These are phyloP conservation scores for Chironomus tepperi DNA, from an alignment of 1,140 invertebrate species.

Conservation along the genomic window DNA sequence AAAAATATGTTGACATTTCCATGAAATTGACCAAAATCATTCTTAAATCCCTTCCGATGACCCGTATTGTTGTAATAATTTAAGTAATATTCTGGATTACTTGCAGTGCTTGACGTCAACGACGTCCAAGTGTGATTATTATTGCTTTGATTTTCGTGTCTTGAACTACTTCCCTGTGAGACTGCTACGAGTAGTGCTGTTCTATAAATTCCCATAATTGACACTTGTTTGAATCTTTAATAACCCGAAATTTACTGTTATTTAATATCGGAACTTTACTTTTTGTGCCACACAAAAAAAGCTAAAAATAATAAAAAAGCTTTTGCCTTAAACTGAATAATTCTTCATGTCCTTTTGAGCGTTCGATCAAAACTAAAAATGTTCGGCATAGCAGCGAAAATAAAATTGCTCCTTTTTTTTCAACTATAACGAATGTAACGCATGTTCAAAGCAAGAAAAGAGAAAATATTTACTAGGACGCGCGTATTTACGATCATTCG, in stretches of 20 bases:
- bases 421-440: neutral
- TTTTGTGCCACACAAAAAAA: no score
- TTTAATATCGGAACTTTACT: neutral
- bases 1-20: constrained; percentile 53
- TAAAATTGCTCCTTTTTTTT: neutral
- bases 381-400: neutral
- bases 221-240: neutral
- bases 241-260: neutral
- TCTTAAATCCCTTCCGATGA: neutral
- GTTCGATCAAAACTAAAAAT: constrained; percentile 10
- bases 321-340: neutral
- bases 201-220: constrained; percentile 1
- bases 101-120: neutral
- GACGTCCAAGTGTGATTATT: neutral
- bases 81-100: neutral
- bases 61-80: neutral
- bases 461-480: constrained; percentile 13
- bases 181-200: neutral
- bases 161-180: neutral
- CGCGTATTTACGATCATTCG: neutral
- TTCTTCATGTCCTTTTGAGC: constrained; percentile 2
- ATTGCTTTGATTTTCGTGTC: neutral
- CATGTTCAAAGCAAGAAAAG: neutral
- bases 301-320: no score
- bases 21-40: constrained; percentile 39